Evolutionary conservation across 2,113 vertebrate species (phyloP).

Genomic region (Clarias macrocephalus): DNA sequence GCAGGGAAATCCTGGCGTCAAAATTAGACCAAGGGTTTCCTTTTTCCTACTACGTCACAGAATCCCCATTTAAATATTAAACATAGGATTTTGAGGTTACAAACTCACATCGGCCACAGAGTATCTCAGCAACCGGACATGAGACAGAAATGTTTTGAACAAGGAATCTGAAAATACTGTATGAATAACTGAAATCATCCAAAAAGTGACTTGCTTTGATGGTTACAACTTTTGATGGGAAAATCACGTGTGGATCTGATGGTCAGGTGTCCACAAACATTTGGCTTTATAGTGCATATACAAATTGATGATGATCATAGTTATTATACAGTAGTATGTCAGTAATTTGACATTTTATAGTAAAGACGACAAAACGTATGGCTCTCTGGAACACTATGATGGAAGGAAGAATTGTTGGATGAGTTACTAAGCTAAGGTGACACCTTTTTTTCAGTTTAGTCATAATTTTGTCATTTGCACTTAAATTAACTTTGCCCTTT

Average conservation of each 20-base stretch:
- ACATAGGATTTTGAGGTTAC: no score
- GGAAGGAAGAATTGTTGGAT: background rate
- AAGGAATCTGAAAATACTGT: no score
- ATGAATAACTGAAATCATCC: no score
- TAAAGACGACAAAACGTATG: background rate
- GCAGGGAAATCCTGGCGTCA: no score
- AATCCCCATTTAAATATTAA: no score
- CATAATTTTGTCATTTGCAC: background rate
- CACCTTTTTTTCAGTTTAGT: background rate
- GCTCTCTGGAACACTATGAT: background rate
- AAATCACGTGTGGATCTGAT: background rate
- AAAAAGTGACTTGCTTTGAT: no score
- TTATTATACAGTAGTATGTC: background rate
- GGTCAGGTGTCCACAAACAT: background rate
- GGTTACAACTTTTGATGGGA: background rate
- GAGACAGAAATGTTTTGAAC: no score
- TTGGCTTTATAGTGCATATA: background rate
- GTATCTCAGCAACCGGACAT: no score
- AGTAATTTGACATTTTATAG: background rate
- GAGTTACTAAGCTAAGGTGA: background rate
- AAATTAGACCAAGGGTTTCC: no score
- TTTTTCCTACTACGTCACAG: no score
- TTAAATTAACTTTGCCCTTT: background rate
- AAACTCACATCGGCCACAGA: no score
- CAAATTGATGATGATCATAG: background rate